Percentiles rank a stretch among this genome's conserved stretches.
These are phyloP conservation scores for Melanotus villosus DNA, from an alignment of 2,888 invertebrate genomes.

Conservation along the genomic window DNA sequence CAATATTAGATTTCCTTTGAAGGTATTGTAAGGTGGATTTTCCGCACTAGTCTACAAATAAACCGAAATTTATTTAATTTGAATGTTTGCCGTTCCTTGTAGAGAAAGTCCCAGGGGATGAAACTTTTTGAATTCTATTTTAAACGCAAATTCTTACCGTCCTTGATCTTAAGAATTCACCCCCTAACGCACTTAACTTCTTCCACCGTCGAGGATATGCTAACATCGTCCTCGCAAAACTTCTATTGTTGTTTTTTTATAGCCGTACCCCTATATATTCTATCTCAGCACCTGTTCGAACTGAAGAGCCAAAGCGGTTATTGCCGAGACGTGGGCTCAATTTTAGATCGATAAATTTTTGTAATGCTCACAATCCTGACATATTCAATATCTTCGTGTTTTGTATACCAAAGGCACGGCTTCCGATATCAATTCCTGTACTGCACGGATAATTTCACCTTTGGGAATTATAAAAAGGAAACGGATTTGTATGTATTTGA, in stretches of 20 bases:
- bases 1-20: slow-evolving; percentile 17
- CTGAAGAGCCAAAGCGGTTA: slow-evolving; percentile 3
- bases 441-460: background rate
- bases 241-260: slow-evolving; percentile 29
- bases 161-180: slow-evolving; percentile 11
- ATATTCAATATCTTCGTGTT: slow-evolving; percentile 3
- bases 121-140: slow-evolving; percentile 16
- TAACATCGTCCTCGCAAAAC: slow-evolving; percentile 18
- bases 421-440: background rate
- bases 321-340: slow-evolving; percentile 13
- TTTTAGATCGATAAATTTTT: slow-evolving; percentile 21
- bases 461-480: background rate
- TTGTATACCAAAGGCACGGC: slow-evolving; percentile 10
- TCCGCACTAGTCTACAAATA: slow-evolving; percentile 20
- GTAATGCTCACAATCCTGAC: slow-evolving; percentile 16
- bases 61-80: slow-evolving; percentile 30
- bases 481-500: too few species aligned
- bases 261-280: slow-evolving; percentile 2
- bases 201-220: slow-evolving; percentile 25
- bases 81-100: slow-evolving; percentile 6
- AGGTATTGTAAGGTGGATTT: background rate
- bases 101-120: slow-evolving; percentile 1
- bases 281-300: slow-evolving; percentile 18
- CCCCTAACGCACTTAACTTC: slow-evolving; percentile 22
- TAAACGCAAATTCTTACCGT: slow-evolving; percentile 5